Percentiles rank a stretch among this genome's conserved stretches.
These are phyloP conservation scores for Cantharis lateralis DNA, from an alignment of 2,888 invertebrate species.

Conservation along the genomic window DNA sequence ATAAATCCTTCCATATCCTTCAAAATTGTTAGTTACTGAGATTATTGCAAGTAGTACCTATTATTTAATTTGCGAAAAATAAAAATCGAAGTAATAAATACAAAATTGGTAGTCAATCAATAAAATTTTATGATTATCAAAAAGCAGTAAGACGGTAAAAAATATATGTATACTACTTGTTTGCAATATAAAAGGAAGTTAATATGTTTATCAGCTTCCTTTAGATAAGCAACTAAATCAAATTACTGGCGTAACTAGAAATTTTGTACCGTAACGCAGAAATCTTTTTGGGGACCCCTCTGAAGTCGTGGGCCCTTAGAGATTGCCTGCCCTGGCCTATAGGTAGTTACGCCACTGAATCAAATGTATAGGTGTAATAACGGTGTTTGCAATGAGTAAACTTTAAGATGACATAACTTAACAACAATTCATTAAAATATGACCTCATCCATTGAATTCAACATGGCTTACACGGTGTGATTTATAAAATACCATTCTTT, in stretches of 20 bases:
- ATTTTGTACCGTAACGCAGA: too few species aligned
- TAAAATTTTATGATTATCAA: neutral
- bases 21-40: too few species aligned
- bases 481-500: neutral
- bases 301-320: too few species aligned
- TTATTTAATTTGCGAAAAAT: neutral
- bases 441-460: neutral
- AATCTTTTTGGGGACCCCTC: too few species aligned
- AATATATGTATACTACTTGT: neutral
- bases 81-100: neutral
- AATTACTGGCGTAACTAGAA: too few species aligned
- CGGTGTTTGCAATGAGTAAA: constrained; percentile 3
- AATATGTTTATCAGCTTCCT: constrained; percentile 19
- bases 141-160: neutral
- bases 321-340: too few species aligned
- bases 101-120: neutral
- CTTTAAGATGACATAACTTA: neutral
- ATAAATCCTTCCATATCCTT: too few species aligned
- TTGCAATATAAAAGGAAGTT: neutral
- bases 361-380: constrained; percentile 3
- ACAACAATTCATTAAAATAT: neutral
- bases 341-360: neutral
- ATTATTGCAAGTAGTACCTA: too few species aligned
- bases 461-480: neutral
- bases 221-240: neutral